Base-by-base conservation (phyloP, 2,113 vertebrate genomes). In the Thalassarche chlororhynchos region DNA sequence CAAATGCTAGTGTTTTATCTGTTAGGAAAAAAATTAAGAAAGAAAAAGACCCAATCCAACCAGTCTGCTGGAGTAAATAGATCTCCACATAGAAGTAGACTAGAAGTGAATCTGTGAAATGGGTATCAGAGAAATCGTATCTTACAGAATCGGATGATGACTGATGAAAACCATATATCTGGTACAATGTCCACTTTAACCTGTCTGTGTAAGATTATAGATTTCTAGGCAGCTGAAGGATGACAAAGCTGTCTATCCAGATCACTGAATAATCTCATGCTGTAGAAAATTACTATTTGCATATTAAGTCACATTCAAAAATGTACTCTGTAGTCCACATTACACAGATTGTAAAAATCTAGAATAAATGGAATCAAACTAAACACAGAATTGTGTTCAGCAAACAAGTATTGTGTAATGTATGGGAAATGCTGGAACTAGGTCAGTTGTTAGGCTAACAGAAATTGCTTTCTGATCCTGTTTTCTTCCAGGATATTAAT, bases 381-480 rank as follows among this genome's bases (percentile, higher is more conserved):
- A 83, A 80, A 34, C 40, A 77, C 17, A 47, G 38, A 58, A 66
- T 5, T 70, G 19, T 40, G 18, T 90, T 95, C 77, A 87, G 49
- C 49, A 79, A 87, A 52, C 31, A 60, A 77, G 25, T 42, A 51
- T 55, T 80, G 75, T 74, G 65, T 62, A 58, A 57, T 47, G 79
- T 87, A 69, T 84, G 76, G 79, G 42, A 93, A 91, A 92, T 82
- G 40, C 51, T 91, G 76, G 65, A 93, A 96, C 60, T 97, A 81
- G 94, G 94, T 96, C 94, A 96, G 42, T 83, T 91, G 42, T 83
- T 91, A 72, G 71, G 12, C 62, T 94, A 86, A 91, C 76, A 96
- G 78, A 87, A 87, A 77, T 84, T 70, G 38, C 25, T 91, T 88
- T 95, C 68, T 84, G 55, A 62, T 94, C 58, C 55, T 81, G 20